A percentile compares a stretch with the other conserved stretches of the same genome.
These are phyloP conservation scores for Myripristis murdjan DNA, from an alignment of 2,797 vertebrate genomes.

Conservation along the genomic window DNA sequence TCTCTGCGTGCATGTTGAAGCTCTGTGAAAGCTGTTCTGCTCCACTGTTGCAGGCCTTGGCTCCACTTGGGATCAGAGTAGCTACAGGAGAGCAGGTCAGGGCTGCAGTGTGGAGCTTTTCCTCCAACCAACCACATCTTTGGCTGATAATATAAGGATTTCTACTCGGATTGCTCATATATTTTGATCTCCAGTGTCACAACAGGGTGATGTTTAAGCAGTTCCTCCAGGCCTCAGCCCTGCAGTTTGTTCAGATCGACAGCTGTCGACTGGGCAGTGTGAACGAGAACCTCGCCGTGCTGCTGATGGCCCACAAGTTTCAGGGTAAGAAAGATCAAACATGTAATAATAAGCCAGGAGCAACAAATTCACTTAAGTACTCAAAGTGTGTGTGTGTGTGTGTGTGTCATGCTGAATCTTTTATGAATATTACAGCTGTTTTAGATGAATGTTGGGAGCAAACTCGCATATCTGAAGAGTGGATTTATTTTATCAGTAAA, in stretches of 20 bases:
- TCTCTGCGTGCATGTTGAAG: background rate
- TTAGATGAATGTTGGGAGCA: too few species aligned
- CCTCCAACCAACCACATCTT: background rate
- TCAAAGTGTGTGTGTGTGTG: background rate
- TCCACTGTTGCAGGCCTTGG: slow-evolving; percentile 83
- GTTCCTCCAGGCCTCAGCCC: slow-evolving; percentile 88
- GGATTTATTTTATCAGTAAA: too few species aligned
- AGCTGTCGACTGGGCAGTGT: slow-evolving; percentile 91
- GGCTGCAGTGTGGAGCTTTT: background rate
- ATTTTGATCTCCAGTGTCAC: slow-evolving; percentile 77
- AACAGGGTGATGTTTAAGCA: slow-evolving; percentile 93
- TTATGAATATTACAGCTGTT: too few species aligned
- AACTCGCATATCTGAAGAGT: too few species aligned
- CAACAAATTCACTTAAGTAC: background rate
- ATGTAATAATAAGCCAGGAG: background rate
- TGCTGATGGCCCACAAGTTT: slow-evolving; percentile 91
- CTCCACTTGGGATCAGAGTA: slow-evolving; percentile 84
- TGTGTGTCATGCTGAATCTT: too few species aligned
- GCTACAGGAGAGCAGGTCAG: slow-evolving; percentile 89
- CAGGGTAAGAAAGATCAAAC: slow-evolving; percentile 74
- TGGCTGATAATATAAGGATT: background rate
- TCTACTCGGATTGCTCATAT: background rate
- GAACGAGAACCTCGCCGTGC: slow-evolving; percentile 90
- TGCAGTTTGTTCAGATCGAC: slow-evolving; percentile 92
- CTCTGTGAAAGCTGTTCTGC: background rate